Evolutionary conservation across 2,113 vertebrate genomes (phyloP).

Genomic region (Fukomys damarensis): DNA sequence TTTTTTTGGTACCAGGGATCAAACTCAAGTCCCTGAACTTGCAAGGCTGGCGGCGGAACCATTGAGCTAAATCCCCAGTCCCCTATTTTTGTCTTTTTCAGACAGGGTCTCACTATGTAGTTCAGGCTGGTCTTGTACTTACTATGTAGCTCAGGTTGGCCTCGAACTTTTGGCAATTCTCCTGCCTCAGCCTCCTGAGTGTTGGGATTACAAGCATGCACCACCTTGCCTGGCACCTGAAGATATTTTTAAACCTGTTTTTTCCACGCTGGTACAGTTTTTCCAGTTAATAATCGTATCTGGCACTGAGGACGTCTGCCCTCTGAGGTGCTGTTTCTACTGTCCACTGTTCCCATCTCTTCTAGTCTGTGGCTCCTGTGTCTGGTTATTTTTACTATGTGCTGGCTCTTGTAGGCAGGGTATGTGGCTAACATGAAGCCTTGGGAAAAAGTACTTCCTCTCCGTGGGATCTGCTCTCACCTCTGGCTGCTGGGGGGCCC

Average conservation of each 20-base stretch:
- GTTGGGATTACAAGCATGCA: neutral
- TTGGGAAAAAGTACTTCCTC: neutral
- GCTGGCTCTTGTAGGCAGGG: neutral
- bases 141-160: neutral
- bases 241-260: neutral
- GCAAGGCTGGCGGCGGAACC: no score
- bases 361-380: neutral
- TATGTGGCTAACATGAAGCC: neutral
- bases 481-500: neutral
- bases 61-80: no score
- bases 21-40: no score
- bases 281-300: neutral
- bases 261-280: neutral
- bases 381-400: neutral
- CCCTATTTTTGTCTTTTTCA: neutral
- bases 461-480: neutral
- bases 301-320: neutral
- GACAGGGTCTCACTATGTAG: neutral
- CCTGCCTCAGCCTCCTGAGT: neutral
- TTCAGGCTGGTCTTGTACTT: neutral
- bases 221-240: neutral
- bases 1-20: no score
- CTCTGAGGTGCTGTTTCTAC: neutral
- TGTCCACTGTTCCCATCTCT: neutral
- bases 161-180: neutral